phyloP scores from a whole-genome alignment of 2,113 vertebrate genomes.

The Tyrannus savana region DNA sequence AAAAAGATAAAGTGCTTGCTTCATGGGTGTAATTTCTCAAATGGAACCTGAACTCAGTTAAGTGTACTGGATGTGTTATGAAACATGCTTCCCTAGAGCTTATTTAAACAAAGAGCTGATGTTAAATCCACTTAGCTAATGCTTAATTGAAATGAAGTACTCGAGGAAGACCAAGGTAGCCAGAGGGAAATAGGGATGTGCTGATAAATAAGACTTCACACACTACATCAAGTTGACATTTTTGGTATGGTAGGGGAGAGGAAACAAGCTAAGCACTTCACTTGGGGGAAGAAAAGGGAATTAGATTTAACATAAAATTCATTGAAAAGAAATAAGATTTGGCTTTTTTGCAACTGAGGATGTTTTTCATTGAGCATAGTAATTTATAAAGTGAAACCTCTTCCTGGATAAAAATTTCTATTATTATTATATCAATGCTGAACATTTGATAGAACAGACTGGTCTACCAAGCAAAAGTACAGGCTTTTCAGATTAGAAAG shows the following conservation, averaged over 20 bases:
- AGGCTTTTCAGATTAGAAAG: neutral
- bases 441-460: neutral
- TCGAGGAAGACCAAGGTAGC: neutral
- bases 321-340: neutral
- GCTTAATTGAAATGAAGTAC: constrained; percentile 60
- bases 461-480: neutral
- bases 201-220: neutral
- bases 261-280: neutral
- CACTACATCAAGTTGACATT: neutral
- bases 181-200: neutral
- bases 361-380: neutral
- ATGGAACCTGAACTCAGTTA: constrained; percentile 32
- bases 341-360: neutral
- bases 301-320: neutral
- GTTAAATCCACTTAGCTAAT: constrained; percentile 51
- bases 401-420: neutral
- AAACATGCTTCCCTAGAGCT: constrained; percentile 45
- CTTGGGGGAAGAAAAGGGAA: neutral
- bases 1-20: constrained; percentile 37
- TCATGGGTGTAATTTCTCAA: constrained; percentile 33
- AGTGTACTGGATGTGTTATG: constrained; percentile 27
- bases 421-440: neutral
- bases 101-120: constrained; percentile 65
- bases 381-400: neutral
- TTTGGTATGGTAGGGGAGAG: neutral